These are phyloP conservation scores for Hydractinia echinata DNA, from an alignment of 30 jellyfish, hydroid and myxozoan genomes.

Conservation along the genomic window DNA sequence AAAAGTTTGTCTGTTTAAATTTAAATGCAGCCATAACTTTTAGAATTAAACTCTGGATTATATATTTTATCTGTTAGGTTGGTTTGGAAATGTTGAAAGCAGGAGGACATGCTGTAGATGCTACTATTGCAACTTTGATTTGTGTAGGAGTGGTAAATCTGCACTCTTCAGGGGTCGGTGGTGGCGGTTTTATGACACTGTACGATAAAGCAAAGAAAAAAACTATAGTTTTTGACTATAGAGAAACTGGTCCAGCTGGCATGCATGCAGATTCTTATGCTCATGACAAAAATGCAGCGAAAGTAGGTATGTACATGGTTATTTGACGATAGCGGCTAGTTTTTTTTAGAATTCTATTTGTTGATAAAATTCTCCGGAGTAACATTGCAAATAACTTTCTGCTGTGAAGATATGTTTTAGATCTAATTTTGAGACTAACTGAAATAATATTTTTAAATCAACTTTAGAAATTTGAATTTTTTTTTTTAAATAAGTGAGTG, in stretches of 20 bases:
- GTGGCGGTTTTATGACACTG: constrained; percentile 81
- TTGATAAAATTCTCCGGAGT: no score
- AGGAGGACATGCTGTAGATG: constrained; percentile 94
- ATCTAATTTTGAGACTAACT: no score
- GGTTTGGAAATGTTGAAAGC: constrained; percentile 58
- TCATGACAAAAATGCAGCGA: constrained; percentile 7
- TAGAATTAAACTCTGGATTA: neutral
- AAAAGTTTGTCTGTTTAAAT: no score
- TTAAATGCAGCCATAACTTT: no score
- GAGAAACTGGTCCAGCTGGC: constrained; percentile 70
- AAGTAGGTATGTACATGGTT: constrained; percentile 14
- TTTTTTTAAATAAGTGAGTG: no score
- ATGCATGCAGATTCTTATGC: constrained; percentile 25
- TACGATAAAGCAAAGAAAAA: constrained; percentile 32
- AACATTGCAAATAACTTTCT: no score
- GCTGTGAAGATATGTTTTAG: no score
- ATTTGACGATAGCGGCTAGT: no score
- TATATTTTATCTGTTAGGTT: constrained; percentile 30
- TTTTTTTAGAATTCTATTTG: no score
- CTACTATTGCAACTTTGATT: constrained; percentile 62
- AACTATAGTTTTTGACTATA: constrained; percentile 41
- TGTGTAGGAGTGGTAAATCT: constrained; percentile 69
- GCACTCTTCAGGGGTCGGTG: constrained; percentile 87
- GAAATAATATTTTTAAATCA: no score
- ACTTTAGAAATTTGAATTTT: no score